Conservation (phyloP, 2,113 vertebrate species). For the Pelusios castaneus region DNA sequence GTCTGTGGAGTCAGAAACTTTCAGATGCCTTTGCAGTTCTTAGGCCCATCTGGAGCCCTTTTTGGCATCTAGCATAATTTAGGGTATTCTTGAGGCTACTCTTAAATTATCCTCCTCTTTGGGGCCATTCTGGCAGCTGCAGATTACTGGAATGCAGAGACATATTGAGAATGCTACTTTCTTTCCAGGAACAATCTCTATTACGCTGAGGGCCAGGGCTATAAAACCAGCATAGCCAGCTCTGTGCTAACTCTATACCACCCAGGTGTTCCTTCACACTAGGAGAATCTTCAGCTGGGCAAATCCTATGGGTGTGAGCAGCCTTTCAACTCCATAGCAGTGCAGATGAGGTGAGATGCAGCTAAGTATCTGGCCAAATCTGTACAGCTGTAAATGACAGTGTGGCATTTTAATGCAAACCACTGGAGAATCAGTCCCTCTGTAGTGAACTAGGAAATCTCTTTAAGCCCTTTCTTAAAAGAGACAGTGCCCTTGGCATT, state of each 20-base stretch:
- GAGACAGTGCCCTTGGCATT: background rate
- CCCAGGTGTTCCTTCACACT: background rate
- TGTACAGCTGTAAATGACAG: background rate
- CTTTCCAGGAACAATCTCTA: too few species aligned
- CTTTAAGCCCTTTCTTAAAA: background rate
- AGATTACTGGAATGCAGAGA: background rate
- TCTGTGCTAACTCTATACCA: background rate
- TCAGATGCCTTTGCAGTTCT: background rate
- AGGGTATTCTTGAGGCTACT: background rate
- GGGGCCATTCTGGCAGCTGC: background rate
- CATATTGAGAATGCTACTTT: background rate
- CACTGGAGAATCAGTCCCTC: background rate
- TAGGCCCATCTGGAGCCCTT: background rate
- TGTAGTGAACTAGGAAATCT: background rate
- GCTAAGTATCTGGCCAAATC: background rate
- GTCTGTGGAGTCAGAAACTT: background rate
- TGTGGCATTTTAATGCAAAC: background rate
- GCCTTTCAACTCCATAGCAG: background rate
- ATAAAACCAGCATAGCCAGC: rapidly evolving
- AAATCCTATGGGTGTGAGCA: background rate
- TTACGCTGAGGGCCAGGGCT: background rate
- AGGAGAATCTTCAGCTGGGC: too few species aligned
- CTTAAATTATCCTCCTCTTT: background rate
- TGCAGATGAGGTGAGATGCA: background rate
- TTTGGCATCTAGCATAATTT: background rate